Conservation (phyloP, 2,797 vertebrate genomes). For the Enteromius trimaculatus region DNA sequence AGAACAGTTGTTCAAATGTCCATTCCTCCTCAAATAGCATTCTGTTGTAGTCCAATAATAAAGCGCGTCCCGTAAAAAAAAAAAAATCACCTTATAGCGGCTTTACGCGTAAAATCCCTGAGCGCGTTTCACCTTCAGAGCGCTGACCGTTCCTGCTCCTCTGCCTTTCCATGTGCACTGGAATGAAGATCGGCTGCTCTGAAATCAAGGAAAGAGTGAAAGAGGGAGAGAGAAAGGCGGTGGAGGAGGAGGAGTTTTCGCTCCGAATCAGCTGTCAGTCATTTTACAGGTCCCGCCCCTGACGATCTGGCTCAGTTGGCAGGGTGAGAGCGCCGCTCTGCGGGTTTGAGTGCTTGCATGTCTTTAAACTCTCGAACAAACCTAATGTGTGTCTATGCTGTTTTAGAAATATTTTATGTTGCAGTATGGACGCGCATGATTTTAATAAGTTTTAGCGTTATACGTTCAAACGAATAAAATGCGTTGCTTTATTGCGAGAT, state of each 20-base stretch:
- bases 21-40: slow-evolving; percentile 60
- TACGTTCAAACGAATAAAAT: background rate
- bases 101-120: slow-evolving; percentile 73
- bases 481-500: background rate
- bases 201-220: slow-evolving; percentile 63
- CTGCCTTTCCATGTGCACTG: slow-evolving; percentile 72
- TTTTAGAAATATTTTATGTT: background rate
- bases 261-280: slow-evolving; percentile 69
- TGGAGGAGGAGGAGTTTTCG: slow-evolving; percentile 70
- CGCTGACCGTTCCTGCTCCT: slow-evolving; percentile 66
- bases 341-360: slow-evolving; percentile 58
- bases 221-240: slow-evolving; percentile 51
- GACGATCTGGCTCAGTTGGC: slow-evolving; percentile 41
- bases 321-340: slow-evolving; percentile 78
- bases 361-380: background rate
- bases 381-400: background rate
- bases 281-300: slow-evolving; percentile 51
- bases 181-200: slow-evolving; percentile 71
- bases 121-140: slow-evolving; percentile 70
- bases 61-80: slow-evolving; percentile 56
- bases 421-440: background rate
- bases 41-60: slow-evolving; percentile 65
- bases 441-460: background rate
- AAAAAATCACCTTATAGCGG: slow-evolving; percentile 53
- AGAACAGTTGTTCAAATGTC: slow-evolving; percentile 60